Evolutionary conservation across 2,888 invertebrate genomes (phyloP), one percentile per base, ranked within the genome.

Genomic region (Agonopterix subpropinquella): DNA sequence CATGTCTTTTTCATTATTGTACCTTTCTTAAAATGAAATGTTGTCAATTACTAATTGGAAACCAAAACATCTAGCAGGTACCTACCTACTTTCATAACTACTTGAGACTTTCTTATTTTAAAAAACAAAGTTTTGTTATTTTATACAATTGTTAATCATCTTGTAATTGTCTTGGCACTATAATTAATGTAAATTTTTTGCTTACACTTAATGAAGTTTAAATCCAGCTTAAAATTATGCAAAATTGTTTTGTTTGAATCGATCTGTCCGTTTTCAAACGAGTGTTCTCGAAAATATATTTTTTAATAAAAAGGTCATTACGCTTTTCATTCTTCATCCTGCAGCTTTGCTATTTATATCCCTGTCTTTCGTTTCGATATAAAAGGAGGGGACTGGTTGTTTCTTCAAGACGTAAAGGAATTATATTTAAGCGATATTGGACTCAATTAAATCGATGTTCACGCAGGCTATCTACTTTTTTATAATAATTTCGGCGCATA

Each of bases 211-310:
- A 49, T 67, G 64, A 72, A 64, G 73, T 83, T 84, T 80, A 77
- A 83, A 83, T 84, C 80, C 84, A 80, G 83, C 84, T 83, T 61
- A 49, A 61, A 60, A 66, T 67, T 58, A 69, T 63, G 77, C 75
- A 69, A 67, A 66, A 59, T 61, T 67, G 67, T 77, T 74, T 72
- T 67, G 53, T 67, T 73, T 76, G 67, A 78, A 77, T 65, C 73
- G 56, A 78, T 78, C 79, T 85, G 83, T 88, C 84, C 84, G 80
- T 84, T 78, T 77, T 80, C 76, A 77, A 80, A 75, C 70, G 61
- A 77, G 60, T 78, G 74, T 81, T 80, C 76, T 79, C 62, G 67
- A 73, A 85, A 84, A 86, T 86, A 86, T 86, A 87, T 83, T 85
- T 81, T 47, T 84, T 80, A 74, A 64, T 72, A 77, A 80, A 82